phyloP scores from a whole-genome alignment of 2,888 invertebrate genomes.

The Cynaeus angustus region DNA sequence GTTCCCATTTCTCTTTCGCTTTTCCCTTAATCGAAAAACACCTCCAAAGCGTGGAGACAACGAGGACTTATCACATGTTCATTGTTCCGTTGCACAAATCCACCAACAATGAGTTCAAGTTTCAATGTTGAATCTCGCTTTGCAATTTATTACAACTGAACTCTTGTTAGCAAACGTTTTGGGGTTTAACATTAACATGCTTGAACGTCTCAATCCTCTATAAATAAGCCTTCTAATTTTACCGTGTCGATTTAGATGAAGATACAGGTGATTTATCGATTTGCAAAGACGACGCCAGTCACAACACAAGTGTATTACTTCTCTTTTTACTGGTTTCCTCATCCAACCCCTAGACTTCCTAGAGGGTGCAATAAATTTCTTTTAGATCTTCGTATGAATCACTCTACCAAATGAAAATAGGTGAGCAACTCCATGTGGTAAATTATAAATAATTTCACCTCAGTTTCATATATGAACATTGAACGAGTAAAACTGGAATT shows the following conservation, averaged over 20 bases:
- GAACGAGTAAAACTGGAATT: constrained; percentile 47
- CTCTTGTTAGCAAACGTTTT: constrained; percentile 19
- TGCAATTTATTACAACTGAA: constrained; percentile 18
- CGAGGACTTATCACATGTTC: constrained; percentile 11
- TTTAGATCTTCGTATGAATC: neutral
- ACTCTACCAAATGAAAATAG: constrained; percentile 28
- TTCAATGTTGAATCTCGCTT: constrained; percentile 18
- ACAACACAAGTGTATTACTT: too few species aligned
- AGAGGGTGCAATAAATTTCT: neutral
- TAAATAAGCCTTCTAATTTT: constrained; percentile 14
- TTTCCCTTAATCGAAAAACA: neutral
- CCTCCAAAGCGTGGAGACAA: neutral
- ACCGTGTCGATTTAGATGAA: constrained; percentile 4
- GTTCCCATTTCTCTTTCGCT: too few species aligned
- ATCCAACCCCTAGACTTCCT: too few species aligned
- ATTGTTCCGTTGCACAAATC: constrained; percentile 13
- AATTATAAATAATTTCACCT: constrained; percentile 45
- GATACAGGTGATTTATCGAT: too few species aligned
- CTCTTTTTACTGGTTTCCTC: too few species aligned
- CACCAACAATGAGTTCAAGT: constrained; percentile 1
- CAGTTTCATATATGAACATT: constrained; percentile 15
- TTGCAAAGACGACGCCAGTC: too few species aligned
- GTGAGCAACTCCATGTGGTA: constrained; percentile 37
- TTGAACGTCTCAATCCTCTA: constrained; percentile 9
- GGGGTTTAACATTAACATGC: constrained; percentile 21